Evolutionary conservation across 2,888 invertebrate species (phyloP).

Genomic region (Nomada fucata): DNA sequence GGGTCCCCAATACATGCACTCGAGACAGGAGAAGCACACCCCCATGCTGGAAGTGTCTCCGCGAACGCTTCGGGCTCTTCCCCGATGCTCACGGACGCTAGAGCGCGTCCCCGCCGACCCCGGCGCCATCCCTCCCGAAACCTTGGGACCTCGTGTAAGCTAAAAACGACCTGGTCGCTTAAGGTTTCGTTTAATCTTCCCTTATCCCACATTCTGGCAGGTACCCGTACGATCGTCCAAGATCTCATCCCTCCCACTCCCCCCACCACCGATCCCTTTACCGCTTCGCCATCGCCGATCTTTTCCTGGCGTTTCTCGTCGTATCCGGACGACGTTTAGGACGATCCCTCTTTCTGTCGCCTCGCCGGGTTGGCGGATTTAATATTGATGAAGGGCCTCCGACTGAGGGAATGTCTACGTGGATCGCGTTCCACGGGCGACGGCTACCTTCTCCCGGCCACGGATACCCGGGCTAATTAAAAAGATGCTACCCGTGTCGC

Average conservation of each 20-base stretch:
- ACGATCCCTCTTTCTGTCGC: constrained; percentile 56
- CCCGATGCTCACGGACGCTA: not conserved
- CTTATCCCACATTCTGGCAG: constrained; percentile 70
- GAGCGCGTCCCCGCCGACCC: constrained; percentile 5
- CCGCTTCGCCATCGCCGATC: constrained; percentile 23
- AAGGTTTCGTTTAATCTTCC: constrained; percentile 76
- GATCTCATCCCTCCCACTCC: constrained; percentile 53
- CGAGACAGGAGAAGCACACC: constrained; percentile 15
- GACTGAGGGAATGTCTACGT: not conserved
- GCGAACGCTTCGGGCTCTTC: constrained; percentile 23
- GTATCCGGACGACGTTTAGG: constrained; percentile 62
- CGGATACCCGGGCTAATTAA: constrained; percentile 10
- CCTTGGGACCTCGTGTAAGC: constrained; percentile 60
- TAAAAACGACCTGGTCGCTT: constrained; percentile 73
- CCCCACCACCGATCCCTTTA: constrained; percentile 58
- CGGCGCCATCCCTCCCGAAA: constrained; percentile 45
- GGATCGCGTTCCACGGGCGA: constrained; percentile 2
- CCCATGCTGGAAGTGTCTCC: constrained; percentile 45
- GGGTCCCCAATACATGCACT: constrained; percentile 1
- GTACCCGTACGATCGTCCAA: constrained; percentile 64
- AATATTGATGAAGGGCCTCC: constrained; percentile 65
- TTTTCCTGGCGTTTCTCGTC: constrained; percentile 29
- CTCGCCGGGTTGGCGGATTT: constrained; percentile 52
- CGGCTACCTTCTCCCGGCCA: not conserved
- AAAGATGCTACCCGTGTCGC: not conserved